Conservation (phyloP, 92 coral and sea anemone species). For the Chrysogorgia sp. region DNA sequence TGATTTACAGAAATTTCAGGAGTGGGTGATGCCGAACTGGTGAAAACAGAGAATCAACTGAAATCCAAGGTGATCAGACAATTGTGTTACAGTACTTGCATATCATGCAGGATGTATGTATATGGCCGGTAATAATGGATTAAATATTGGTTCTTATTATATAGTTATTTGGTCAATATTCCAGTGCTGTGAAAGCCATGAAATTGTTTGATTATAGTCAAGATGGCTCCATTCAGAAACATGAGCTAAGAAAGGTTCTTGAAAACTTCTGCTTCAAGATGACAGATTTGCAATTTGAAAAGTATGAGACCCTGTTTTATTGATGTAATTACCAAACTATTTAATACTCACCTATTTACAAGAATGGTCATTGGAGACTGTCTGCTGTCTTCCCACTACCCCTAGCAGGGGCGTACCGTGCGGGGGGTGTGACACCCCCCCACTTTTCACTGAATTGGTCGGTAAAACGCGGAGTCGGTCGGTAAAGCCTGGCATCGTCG, state of each 20-base stretch:
- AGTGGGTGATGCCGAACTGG: constrained; percentile 63
- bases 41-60: constrained; percentile 77
- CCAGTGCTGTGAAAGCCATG: constrained; percentile 82
- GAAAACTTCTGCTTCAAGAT: constrained; percentile 93
- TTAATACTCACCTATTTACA: too few relatives aligned
- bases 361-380: too few relatives aligned
- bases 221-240: constrained; percentile 90
- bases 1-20: constrained; percentile 64
- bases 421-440: too few relatives aligned
- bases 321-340: neutral
- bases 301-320: constrained; percentile 48
- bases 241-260: constrained; percentile 83
- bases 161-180: constrained; percentile 84
- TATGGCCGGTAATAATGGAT: neutral
- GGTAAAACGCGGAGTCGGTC: too few relatives aligned
- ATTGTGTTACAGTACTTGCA: too few relatives aligned
- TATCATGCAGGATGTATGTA: too few relatives aligned
- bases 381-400: too few relatives aligned
- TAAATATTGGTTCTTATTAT: constrained; percentile 2
- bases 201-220: constrained; percentile 91
- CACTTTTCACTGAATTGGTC: too few relatives aligned
- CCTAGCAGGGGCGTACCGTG: too few relatives aligned
- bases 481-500: too few relatives aligned
- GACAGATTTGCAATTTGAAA: constrained; percentile 88
- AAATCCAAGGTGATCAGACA: constrained; percentile 78